Evolutionary conservation across 2,888 invertebrate genomes (phyloP).

Genomic region (Tuberolachnus salignus): DNA sequence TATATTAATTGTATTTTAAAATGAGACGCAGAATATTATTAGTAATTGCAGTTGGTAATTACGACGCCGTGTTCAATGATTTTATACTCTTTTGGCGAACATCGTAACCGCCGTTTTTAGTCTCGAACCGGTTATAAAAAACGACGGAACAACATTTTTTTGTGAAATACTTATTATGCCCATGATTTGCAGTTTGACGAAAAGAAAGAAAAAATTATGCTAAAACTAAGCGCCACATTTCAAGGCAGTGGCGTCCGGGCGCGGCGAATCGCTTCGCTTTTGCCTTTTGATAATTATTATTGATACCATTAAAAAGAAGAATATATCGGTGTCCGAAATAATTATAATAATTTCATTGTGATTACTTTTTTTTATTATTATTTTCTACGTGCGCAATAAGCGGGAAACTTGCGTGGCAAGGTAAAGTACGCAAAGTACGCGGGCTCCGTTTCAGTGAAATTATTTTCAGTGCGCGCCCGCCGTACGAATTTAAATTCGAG

Average conservation of each 20-base stretch:
- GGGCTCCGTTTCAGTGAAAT: constrained; percentile 20
- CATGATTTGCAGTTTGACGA: neutral
- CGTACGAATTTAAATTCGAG: constrained; percentile 35
- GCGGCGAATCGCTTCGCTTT: constrained; percentile 10
- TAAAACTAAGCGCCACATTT: constrained; percentile 39
- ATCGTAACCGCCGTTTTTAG: no score
- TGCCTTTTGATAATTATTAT: constrained; percentile 50
- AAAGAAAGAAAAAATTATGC: constrained; percentile 29
- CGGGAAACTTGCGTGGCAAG: constrained; percentile 42
- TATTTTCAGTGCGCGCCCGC: neutral
- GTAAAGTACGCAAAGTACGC: no score
- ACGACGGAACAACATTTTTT: no score
- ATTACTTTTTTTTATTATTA: no score
- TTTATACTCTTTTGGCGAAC: no score
- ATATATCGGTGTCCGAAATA: constrained; percentile 16
- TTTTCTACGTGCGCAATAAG: constrained; percentile 26
- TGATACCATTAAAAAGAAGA: neutral
- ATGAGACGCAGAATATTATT: no score
- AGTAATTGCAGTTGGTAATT: no score
- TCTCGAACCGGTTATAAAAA: no score
- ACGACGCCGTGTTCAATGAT: no score
- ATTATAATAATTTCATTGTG: constrained; percentile 50
- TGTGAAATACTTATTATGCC: no score
- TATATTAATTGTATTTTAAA: no score
- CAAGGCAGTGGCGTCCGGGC: constrained; percentile 37